These are phyloP conservation scores for Drosophila paramelanica DNA, from an alignment of 2,888 invertebrate genomes.

Conservation along the genomic window DNA sequence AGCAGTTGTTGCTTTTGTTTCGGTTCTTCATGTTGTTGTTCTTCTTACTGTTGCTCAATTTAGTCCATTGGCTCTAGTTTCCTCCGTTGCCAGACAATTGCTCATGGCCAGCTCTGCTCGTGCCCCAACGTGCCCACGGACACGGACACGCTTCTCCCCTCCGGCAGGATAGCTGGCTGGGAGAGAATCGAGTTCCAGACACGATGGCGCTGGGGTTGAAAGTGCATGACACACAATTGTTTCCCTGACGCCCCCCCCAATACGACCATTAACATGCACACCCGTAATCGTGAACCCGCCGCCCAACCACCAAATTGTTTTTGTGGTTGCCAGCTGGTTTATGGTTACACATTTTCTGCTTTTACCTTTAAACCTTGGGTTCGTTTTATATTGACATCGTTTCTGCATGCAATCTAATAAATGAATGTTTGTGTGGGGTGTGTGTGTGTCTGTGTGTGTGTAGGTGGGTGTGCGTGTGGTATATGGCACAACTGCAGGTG, in stretches of 20 bases:
- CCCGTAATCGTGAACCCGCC: background rate
- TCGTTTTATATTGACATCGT: conserved; percentile 61
- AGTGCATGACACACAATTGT: conserved; percentile 81
- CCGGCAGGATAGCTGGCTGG: background rate
- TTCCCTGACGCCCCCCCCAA: conserved; percentile 35
- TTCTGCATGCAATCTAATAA: conserved; percentile 70
- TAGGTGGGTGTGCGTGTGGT: conserved; percentile 6
- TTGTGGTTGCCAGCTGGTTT: conserved; percentile 73
- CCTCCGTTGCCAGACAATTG: conserved; percentile 57
- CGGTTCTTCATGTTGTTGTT: conserved; percentile 15
- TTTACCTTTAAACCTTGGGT: conserved; percentile 37
- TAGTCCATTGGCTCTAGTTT: conserved; percentile 64
- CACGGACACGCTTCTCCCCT: background rate
- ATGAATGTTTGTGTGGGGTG: conserved; percentile 22
- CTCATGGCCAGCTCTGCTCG: conserved; percentile 40
- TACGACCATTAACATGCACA: conserved; percentile 63
- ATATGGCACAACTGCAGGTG: conserved; percentile 48
- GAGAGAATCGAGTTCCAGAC: conserved; percentile 39
- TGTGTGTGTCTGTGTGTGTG: conserved; percentile 7
- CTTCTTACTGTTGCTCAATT: conserved; percentile 61
- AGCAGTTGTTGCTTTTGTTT: conserved; percentile 6
- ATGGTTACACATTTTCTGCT: conserved; percentile 66
- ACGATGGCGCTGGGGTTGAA: conserved; percentile 71
- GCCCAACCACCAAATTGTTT: conserved; percentile 66
- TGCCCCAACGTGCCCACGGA: conserved; percentile 2